phyloP scores from a whole-genome alignment of 2,797 vertebrate genomes.

The Premnoplex brunnescens region DNA sequence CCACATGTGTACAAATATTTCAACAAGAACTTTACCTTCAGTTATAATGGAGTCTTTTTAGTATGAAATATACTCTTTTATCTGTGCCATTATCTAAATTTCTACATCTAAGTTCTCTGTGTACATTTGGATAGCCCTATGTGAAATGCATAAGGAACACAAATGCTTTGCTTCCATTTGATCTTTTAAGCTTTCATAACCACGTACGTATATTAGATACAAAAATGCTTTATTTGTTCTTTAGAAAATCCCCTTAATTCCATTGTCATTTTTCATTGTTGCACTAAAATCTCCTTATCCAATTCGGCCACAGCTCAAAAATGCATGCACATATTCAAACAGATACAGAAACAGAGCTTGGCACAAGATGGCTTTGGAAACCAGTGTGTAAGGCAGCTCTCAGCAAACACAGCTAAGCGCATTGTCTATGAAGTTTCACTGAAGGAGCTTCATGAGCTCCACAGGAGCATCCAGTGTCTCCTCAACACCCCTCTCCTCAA shows the following conservation, averaged over 20 bases:
- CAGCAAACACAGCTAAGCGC: background rate
- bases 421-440: background rate
- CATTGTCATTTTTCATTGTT: background rate
- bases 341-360: background rate
- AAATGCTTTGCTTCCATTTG: background rate
- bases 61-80: background rate
- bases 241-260: constrained; percentile 34
- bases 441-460: background rate
- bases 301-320: background rate
- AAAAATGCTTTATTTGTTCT: background rate
- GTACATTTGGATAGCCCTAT: background rate
- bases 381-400: background rate
- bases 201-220: background rate
- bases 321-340: background rate
- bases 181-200: background rate
- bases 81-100: background rate
- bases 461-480: rapidly evolving
- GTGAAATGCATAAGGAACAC: background rate
- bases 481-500: background rate
- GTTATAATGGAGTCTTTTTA: background rate
- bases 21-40: background rate
- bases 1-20: background rate
- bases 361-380: background rate
- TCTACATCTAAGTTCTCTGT: background rate
- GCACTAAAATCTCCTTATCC: constrained; percentile 10